Evolutionary conservation across 2,888 invertebrate genomes (phyloP).

Genomic region (Cecidostiba fungosa): DNA sequence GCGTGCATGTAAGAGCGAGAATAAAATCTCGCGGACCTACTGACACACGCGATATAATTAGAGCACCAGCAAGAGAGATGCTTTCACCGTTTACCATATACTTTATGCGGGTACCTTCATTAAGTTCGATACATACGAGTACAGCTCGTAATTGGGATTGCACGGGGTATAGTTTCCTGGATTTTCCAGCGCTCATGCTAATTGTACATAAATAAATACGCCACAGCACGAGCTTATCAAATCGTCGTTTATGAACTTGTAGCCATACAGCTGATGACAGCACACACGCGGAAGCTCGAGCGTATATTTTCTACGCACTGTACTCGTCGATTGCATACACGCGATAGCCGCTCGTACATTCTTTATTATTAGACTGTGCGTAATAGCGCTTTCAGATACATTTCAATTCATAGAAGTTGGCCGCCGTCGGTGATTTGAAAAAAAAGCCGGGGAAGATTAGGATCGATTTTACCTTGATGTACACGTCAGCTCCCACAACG

Average conservation of each 20-base stretch:
- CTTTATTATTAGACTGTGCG: background rate
- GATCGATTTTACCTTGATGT: background rate
- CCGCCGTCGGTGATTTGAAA: too few species aligned
- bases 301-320: background rate
- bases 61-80: constrained; percentile 28
- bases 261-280: background rate
- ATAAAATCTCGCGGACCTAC: constrained; percentile 37
- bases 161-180: constrained; percentile 4
- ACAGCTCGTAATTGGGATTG: constrained; percentile 45
- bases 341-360: background rate
- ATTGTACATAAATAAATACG: constrained; percentile 38
- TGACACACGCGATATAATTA: constrained; percentile 41
- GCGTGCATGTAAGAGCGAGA: too few species aligned
- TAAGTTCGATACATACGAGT: constrained; percentile 37
- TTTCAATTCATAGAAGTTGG: too few species aligned
- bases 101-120: constrained; percentile 34
- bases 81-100: constrained; percentile 52
- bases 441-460: background rate
- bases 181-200: constrained; percentile 36
- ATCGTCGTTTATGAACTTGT: constrained; percentile 25
- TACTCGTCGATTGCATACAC: background rate
- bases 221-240: constrained; percentile 41
- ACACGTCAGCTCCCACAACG: background rate
- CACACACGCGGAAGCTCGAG: background rate
- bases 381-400: too few species aligned